Evolutionary conservation across 2,888 invertebrate genomes (phyloP).

Genomic region (Ganaspis brasiliensis): DNA sequence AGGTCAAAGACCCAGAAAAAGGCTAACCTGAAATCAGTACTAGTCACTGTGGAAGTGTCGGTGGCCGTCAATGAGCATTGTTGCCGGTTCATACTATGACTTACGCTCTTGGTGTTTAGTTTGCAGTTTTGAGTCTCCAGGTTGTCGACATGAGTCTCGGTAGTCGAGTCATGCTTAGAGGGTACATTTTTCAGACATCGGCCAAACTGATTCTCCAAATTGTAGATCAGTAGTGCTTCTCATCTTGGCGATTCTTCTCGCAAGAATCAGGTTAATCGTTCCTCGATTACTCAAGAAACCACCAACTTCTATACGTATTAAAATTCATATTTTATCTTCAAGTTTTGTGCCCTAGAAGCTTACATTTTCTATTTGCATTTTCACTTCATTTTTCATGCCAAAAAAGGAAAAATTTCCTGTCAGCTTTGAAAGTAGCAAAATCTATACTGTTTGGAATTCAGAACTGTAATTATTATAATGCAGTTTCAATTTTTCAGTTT

Average conservation of each 20-base stretch:
- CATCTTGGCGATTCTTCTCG: neutral
- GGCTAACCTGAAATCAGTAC: slow-evolving; percentile 66
- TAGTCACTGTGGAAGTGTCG: slow-evolving; percentile 71
- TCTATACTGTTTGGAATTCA: too few species aligned
- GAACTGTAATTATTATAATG: too few species aligned
- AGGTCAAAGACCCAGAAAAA: slow-evolving; percentile 67
- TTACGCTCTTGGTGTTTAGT: slow-evolving; percentile 73
- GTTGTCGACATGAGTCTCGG: slow-evolving; percentile 63
- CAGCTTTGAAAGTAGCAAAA: too few species aligned
- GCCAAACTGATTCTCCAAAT: slow-evolving; percentile 48
- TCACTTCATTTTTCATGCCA: too few species aligned
- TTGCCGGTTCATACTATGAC: slow-evolving; percentile 79
- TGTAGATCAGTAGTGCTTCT: slow-evolving; percentile 17
- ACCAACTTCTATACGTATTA: too few species aligned
- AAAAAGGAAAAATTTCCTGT: too few species aligned
- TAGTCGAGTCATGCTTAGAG: slow-evolving; percentile 75
- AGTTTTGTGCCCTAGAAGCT: too few species aligned
- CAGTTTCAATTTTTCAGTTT: too few species aligned
- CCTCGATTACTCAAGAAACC: too few species aligned
- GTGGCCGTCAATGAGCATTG: slow-evolving; percentile 75
- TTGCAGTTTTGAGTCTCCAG: slow-evolving; percentile 75
- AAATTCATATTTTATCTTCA: too few species aligned
- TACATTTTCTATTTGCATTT: too few species aligned
- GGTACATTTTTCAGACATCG: slow-evolving; percentile 68
- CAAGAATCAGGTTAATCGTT: too few species aligned